Evolutionary conservation across 2,888 invertebrate species (phyloP).

Genomic region (Andrena bicolor): DNA sequence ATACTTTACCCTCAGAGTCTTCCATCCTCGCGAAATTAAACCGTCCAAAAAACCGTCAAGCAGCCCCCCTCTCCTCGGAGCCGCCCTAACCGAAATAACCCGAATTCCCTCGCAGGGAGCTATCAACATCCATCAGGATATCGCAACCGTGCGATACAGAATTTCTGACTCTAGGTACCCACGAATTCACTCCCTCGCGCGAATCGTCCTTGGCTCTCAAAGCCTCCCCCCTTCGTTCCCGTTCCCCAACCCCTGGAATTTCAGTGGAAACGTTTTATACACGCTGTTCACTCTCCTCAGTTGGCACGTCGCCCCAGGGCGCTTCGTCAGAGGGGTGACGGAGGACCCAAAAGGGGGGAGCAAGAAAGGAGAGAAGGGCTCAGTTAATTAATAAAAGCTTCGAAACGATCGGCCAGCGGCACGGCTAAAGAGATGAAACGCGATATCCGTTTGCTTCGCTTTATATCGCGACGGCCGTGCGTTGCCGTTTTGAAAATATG

Average conservation of each 20-base stretch:
- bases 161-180: conserved; percentile 5
- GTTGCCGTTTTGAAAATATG: too few relatives aligned
- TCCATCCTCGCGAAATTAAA: conserved; percentile 7
- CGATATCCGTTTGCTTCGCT: conserved; percentile 56
- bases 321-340: conserved; percentile 57
- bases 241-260: conserved; percentile 57
- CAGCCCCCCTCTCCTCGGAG: background rate
- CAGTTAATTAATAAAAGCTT: conserved; percentile 78
- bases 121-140: conserved; percentile 39
- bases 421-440: conserved; percentile 63
- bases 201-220: conserved; percentile 52
- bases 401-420: conserved; percentile 45
- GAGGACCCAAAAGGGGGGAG: background rate
- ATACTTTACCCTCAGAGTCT: background rate
- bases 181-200: conserved; percentile 4
- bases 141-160: conserved; percentile 9
- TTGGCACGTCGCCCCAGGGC: conserved; percentile 70
- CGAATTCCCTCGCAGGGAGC: background rate
- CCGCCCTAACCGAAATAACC: conserved; percentile 6
- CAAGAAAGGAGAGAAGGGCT: conserved; percentile 63
- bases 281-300: conserved; percentile 42
- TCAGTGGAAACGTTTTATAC: conserved; percentile 72
- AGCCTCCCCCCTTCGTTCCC: background rate
- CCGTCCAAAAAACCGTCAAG: conserved; percentile 1
- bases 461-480: conserved; percentile 48